A percentile compares a stretch with the other conserved stretches of the same genome.
phyloP scores from a whole-genome alignment of 1,140 invertebrate genomes.

The Anadara kagoshimensis region DNA sequence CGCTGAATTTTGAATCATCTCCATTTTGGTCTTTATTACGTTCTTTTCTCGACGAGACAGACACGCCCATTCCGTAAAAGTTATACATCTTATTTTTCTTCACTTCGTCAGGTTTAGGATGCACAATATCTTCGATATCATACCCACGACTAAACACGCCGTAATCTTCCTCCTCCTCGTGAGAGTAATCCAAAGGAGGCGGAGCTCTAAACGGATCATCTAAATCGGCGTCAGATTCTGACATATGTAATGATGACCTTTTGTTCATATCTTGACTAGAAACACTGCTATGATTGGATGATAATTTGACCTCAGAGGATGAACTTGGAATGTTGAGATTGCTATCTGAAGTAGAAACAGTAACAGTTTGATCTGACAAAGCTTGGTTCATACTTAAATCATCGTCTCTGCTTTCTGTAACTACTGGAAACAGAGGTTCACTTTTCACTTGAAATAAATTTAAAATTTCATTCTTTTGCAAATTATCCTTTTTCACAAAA shows the following conservation, averaged over 20 bases:
- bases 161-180: constrained; percentile 69
- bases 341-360: too few species aligned
- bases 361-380: too few species aligned
- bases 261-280: too few species aligned
- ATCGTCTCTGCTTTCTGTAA: too few species aligned
- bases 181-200: constrained; percentile 49
- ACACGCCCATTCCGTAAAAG: constrained; percentile 30
- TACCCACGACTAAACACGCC: constrained; percentile 76
- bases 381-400: too few species aligned
- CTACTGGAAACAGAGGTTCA: constrained; percentile 35
- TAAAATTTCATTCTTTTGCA: constrained; percentile 59
- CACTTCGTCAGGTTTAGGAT: neutral
- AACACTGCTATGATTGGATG: too few species aligned
- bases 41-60: neutral
- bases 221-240: constrained; percentile 22
- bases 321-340: too few species aligned
- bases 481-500: constrained; percentile 58
- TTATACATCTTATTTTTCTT: constrained; percentile 31
- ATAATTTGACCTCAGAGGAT: too few species aligned
- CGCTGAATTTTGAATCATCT: neutral
- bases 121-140: constrained; percentile 37
- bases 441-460: constrained; percentile 62
- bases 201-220: constrained; percentile 45
- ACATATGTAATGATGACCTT: too few species aligned
- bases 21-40: neutral